Base-by-base conservation (phyloP, 2,113 vertebrate species). In the Eurypyga helias region DNA sequence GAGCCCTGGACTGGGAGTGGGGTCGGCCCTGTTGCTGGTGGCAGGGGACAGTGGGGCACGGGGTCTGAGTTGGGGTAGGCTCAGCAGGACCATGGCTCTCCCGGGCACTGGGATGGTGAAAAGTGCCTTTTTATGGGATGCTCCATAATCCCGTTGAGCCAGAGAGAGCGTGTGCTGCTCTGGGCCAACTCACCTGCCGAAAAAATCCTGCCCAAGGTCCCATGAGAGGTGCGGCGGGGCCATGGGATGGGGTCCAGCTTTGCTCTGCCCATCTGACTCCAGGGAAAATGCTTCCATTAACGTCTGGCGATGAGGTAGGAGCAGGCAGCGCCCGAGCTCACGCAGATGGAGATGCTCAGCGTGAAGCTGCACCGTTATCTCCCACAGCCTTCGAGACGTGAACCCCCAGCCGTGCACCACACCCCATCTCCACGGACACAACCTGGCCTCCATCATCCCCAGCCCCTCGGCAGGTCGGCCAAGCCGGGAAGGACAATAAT, bases 1-100 rank as follows among this genome's bases (percentile, higher is more conserved):
- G 15, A 83, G 29, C 29, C 36, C 21, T 19, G 2, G 3, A n/a
- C 36, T 0, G 1, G 33, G 38, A 41, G 38, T 1, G 0, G 52
- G n/a, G 25, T 2, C 29, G 3, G 29, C 24, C 25, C 43, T 2
- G 4, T 38, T 0, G 25, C 48, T 64, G 70, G 18, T 11, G 61
- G 25, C 76, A 69, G 31, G 67, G 75, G 33, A 54, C 21, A 49
- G 62, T 5, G 0, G 5, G 55, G 20, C 26, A 18, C 1, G 3
- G 38, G 31, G 43, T 49, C 67, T 31, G 49, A 1, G 28, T 23
- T 26, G 66, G 66, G 33, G 24, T 49, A 19, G 25, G 66, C 45
- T 69, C 31, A 29, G 46, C 2, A 3, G 7, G 24, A 25, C 43
- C 1, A 1, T 13, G 82, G 54, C 33, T 51, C 26, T 25, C 10